Evolutionary conservation across 2,113 vertebrate genomes (phyloP).

Genomic region (Blennius ocellaris): DNA sequence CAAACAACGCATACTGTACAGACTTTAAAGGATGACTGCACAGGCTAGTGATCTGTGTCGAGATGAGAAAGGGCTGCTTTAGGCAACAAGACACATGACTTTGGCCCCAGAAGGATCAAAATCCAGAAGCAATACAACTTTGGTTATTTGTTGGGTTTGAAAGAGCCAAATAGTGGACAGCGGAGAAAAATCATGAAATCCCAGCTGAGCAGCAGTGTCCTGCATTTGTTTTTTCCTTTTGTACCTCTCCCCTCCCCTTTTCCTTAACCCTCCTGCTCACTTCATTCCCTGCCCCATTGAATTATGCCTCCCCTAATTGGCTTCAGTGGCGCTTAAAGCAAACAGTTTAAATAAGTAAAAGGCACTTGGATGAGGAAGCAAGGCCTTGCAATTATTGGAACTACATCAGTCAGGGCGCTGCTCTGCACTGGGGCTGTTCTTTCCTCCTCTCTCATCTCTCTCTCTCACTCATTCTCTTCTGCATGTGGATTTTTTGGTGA

Average conservation of each 20-base stretch:
- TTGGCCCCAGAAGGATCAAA: slow-evolving; percentile 8
- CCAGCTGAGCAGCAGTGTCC: slow-evolving; percentile 44
- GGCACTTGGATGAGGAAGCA: slow-evolving; percentile 80
- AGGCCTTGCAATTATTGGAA: slow-evolving; percentile 85
- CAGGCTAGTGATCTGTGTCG: too few relatives aligned
- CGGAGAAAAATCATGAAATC: slow-evolving; percentile 46
- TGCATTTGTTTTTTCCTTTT: too few relatives aligned
- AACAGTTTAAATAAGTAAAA: slow-evolving; percentile 88
- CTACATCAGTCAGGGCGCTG: slow-evolving; percentile 81
- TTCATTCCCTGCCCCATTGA: slow-evolving; percentile 75
- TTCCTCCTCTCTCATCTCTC: slow-evolving; percentile 21
- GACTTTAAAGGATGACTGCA: too few relatives aligned
- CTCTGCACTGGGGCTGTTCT: slow-evolving; percentile 44
- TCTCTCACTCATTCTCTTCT: slow-evolving; percentile 34
- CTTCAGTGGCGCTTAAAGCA: slow-evolving; percentile 84
- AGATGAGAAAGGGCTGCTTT: not conserved
- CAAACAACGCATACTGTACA: too few relatives aligned
- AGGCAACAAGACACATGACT: slow-evolving; percentile 9
- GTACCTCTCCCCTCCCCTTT: slow-evolving; percentile 8
- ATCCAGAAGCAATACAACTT: slow-evolving; percentile 1
- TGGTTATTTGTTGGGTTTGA: not conserved
- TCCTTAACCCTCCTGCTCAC: slow-evolving; percentile 38
- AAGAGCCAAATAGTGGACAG: slow-evolving; percentile 37
- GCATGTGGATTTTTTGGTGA: slow-evolving; percentile 19
- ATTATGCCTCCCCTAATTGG: slow-evolving; percentile 83